Conservation (phyloP, 2,888 invertebrate genomes). For the Macrophya alboannulata region DNA sequence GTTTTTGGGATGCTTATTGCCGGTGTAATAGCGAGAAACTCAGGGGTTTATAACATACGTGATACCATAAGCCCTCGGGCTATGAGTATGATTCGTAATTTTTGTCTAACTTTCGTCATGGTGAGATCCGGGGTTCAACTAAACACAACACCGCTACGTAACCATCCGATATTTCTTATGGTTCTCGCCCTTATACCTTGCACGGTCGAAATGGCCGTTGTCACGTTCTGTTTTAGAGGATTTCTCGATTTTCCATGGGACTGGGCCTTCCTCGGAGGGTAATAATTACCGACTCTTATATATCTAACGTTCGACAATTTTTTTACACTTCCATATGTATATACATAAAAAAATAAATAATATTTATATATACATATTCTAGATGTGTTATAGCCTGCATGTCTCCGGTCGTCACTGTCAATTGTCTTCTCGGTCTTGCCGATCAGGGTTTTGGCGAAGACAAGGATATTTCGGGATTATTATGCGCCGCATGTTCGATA, state of each 20-base stretch:
- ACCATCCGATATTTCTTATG: conserved; percentile 69
- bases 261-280: conserved; percentile 77
- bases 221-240: conserved; percentile 66
- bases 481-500: conserved; percentile 87
- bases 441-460: conserved; percentile 86
- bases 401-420: conserved; percentile 76
- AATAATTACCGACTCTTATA: conserved; percentile 54
- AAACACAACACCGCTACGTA: conserved; percentile 70
- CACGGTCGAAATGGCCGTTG: conserved; percentile 69
- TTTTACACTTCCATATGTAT: too few species aligned
- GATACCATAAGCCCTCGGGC: conserved; percentile 67
- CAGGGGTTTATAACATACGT: conserved; percentile 69
- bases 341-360: too few species aligned
- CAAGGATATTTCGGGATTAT: conserved; percentile 89
- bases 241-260: conserved; percentile 73
- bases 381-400: conserved; percentile 75
- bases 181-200: conserved; percentile 72
- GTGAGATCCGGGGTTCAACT: conserved; percentile 75
- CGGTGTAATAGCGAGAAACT: conserved; percentile 79
- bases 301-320: too few species aligned
- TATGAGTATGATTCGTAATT: conserved; percentile 71
- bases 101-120: conserved; percentile 74
- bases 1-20: conserved; percentile 85
- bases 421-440: conserved; percentile 72
- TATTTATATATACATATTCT: too few species aligned